Conservation (phyloP, 2,888 invertebrate species). For the Sarcophaga carnaria region DNA sequence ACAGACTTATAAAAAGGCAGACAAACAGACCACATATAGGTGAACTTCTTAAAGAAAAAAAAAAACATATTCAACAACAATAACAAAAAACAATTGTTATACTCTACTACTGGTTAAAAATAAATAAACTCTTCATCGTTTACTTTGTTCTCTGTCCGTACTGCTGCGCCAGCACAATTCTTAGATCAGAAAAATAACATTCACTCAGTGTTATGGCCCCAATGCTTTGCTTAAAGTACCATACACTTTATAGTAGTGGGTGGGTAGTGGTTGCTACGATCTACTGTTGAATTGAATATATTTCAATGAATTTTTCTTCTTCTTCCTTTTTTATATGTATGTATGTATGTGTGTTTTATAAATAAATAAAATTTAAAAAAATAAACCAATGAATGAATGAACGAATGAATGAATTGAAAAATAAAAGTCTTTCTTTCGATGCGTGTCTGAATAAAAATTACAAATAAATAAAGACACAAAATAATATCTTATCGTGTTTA, state of each 20-base stretch:
- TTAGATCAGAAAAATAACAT: neutral
- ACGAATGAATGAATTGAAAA: no score
- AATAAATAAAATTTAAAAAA: no score
- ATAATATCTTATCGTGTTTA: no score
- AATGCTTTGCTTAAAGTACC: neutral
- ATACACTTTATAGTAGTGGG: neutral
- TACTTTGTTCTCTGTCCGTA: neutral
- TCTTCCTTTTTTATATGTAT: neutral
- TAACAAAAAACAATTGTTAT: conserved; percentile 36
- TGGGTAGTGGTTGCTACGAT: neutral
- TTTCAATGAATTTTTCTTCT: neutral
- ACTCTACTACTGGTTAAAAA: conserved; percentile 32
- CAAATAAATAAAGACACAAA: no score
- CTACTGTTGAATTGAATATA: neutral
- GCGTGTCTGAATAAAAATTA: neutral
- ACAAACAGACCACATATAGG: conserved; percentile 56
- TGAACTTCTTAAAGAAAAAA: conserved; percentile 51
- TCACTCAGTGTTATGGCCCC: neutral
- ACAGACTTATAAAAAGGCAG: conserved; percentile 3
- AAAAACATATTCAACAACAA: neutral
- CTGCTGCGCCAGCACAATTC: neutral
- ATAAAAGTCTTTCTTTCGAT: no score
- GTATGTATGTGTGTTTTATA: no score
- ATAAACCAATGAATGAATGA: no score
- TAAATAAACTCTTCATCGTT: conserved; percentile 24